A percentile compares a stretch with the other conserved stretches of the same genome.
These are phyloP conservation scores for Cylindroiulus punctatus DNA, from an alignment of 2,888 invertebrate genomes.

Conservation along the genomic window DNA sequence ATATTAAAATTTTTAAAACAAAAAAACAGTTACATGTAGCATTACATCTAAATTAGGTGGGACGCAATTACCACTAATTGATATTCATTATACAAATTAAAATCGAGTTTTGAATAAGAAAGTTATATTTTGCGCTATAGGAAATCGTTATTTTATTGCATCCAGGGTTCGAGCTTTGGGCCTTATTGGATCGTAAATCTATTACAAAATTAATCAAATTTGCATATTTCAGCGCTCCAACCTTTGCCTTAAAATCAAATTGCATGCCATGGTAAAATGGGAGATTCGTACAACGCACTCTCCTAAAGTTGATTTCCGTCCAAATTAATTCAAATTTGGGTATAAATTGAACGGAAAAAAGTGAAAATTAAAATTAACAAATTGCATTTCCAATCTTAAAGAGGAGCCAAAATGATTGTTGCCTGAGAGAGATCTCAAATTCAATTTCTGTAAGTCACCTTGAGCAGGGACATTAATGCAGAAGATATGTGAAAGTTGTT, in stretches of 20 bases:
- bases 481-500: background rate
- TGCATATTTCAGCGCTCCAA: background rate
- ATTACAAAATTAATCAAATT: constrained; percentile 28
- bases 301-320: background rate
- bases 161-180: background rate
- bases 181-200: background rate
- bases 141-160: background rate
- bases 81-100: background rate
- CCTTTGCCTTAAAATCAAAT: background rate
- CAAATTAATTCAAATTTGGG: constrained; percentile 7
- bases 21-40: too few relatives aligned
- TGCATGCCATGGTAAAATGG: background rate
- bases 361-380: constrained; percentile 28
- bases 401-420: background rate
- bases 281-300: background rate
- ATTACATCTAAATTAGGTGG: too few relatives aligned
- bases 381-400: background rate
- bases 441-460: too few relatives aligned
- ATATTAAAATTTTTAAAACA: too few relatives aligned
- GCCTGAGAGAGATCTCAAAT: too few relatives aligned
- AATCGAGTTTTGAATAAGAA: background rate
- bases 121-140: background rate
- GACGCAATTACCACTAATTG: too few relatives aligned
- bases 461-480: background rate
- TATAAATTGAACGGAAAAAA: constrained; percentile 4